A percentile compares a stretch with the other conserved stretches of the same genome.
phyloP scores from a whole-genome alignment of 2,888 invertebrate genomes.

The Eupithecia subumbrata region DNA sequence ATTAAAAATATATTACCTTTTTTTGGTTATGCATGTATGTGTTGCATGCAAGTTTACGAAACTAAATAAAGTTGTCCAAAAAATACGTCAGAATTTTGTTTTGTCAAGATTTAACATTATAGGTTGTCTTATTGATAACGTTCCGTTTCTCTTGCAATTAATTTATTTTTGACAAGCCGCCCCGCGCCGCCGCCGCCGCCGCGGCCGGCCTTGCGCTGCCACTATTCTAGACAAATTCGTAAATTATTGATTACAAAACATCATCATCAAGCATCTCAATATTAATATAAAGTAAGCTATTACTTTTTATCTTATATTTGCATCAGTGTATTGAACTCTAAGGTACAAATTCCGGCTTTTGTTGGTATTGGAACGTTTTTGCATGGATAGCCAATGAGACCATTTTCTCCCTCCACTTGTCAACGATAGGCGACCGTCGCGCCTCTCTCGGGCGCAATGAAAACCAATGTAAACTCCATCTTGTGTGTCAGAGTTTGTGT shows the following conservation, averaged over 20 bases:
- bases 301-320: background rate
- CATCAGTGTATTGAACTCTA: background rate
- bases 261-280: background rate
- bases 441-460: constrained; percentile 75
- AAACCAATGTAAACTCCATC: constrained; percentile 85
- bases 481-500: constrained; percentile 86
- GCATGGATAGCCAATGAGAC: constrained; percentile 61
- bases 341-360: background rate
- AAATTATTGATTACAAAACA: background rate
- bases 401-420: constrained; percentile 60
- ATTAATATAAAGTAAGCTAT: background rate
- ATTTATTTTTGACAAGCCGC: background rate
- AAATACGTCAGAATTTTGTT: background rate
- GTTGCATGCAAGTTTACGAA: constrained; percentile 38
- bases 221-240: background rate
- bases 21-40: constrained; percentile 60
- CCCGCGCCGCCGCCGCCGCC: background rate
- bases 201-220: no score
- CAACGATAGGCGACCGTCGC: constrained; percentile 55
- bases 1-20: constrained; percentile 33
- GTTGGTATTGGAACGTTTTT: constrained; percentile 61
- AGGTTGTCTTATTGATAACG: constrained; percentile 49
- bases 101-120: background rate
- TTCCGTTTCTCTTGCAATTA: constrained; percentile 48
- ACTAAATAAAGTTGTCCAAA: constrained; percentile 46